Evolutionary conservation across 2,113 vertebrate genomes (phyloP), one percentile per base, ranked within the genome.

Genomic region (Theropithecus gelada): DNA sequence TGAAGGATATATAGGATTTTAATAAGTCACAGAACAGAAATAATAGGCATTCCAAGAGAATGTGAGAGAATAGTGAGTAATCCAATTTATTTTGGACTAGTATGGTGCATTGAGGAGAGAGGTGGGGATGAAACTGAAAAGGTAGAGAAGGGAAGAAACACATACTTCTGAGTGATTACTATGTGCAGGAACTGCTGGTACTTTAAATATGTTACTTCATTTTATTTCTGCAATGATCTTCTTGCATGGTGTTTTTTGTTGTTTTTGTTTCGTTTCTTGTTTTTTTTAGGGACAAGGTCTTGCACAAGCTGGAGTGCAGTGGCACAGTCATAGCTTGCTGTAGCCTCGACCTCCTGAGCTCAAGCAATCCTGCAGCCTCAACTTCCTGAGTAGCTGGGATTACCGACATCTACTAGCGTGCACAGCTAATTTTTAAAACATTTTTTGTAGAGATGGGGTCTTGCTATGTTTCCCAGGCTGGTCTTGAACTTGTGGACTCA

Each of bases 211-310:
- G 20, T 87, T 25, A 73, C 57, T 94, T 88, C 25, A 75, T 73
- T 92, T 97, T 48, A 59, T 90, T 45, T 90, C 79, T 81, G 75
- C 13, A 64, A 7, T 83, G 50, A 76, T 79, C 79, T 89, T 94
- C 83, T 93, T 88, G 75, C 11, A 13, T 64, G 61, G 61, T 64
- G 61, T 64, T 64, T 64, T 13, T 64, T 64, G 61, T 64, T 64
- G 61, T 30, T 64, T 27, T 64, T 59, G 9, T 61, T 61, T 61
- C 11, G 4, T 27, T 61, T 61, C 25, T 61, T 61, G 25, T 10
- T 61, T 61, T 59, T 61, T 64, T 64, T 61, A 30, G 61, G 27
- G 61, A 64, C 61, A 64, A 30, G 27, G 61, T 64, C 61, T 64
- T 64, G 27, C 61, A 30, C 61, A 64, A 11, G 25, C 61, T 64